phyloP scores from a whole-genome alignment of 1,140 invertebrate species.

The Brachionus koreanus region DNA sequence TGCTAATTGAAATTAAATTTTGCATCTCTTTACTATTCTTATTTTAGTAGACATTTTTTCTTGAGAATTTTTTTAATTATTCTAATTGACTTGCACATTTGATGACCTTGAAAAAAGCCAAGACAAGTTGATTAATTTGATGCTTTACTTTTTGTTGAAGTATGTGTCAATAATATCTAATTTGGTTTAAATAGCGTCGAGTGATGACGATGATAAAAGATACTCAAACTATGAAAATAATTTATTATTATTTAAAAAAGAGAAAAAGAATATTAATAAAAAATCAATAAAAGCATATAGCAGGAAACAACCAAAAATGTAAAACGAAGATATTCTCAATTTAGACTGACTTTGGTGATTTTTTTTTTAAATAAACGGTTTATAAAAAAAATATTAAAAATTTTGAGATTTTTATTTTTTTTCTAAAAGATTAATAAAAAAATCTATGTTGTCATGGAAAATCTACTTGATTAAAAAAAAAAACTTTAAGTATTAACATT shows the following conservation, averaged over 20 bases:
- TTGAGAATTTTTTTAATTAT: not conserved
- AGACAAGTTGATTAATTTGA: not conserved
- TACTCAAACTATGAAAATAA: conserved; percentile 4
- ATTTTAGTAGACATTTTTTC: not conserved
- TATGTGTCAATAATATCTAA: not conserved
- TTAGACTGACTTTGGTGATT: not conserved
- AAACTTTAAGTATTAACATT: not conserved
- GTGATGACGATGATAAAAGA: not conserved
- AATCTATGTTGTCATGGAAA: conserved; percentile 12
- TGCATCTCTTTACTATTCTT: not conserved
- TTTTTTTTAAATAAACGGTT: not conserved
- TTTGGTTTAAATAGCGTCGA: not conserved
- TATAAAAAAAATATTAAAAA: not conserved
- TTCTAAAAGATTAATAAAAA: not conserved
- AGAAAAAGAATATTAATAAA: not conserved
- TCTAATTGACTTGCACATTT: not conserved
- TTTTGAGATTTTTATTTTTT: not conserved
- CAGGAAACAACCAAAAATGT: not conserved
- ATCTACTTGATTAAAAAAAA: not conserved
- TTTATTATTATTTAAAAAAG: not conserved
- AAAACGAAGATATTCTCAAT: not conserved
- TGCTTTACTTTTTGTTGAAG: not conserved
- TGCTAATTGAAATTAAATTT: conserved; percentile 1
- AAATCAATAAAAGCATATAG: not conserved
- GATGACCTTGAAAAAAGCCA: not conserved